These are phyloP conservation scores for Poeciliopsis turrubarensis DNA, from an alignment of 2,113 vertebrate genomes.

Conservation along the genomic window DNA sequence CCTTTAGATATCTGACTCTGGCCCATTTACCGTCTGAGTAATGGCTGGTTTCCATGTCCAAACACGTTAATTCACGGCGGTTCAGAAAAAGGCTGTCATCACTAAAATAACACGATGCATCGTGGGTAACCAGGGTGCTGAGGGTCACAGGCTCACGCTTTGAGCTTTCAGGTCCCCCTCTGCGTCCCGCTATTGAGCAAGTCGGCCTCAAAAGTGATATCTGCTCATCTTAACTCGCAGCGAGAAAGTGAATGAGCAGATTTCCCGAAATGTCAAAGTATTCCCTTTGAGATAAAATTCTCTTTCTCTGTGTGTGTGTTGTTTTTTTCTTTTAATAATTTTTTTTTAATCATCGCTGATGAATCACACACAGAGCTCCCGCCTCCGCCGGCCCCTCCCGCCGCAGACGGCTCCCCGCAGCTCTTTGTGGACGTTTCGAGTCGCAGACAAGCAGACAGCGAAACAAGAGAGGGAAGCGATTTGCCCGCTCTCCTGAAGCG, in stretches of 20 bases:
- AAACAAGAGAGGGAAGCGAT: conserved; percentile 67
- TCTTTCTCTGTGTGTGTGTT: background rate
- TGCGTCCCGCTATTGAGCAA: conserved; percentile 6
- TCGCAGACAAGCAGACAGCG: conserved; percentile 71
- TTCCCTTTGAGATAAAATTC: background rate
- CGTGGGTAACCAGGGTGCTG: conserved; percentile 2
- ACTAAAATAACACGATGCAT: conserved; percentile 1
- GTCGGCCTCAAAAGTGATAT: background rate
- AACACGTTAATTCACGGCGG: background rate
- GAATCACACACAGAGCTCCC: conserved; percentile 82
- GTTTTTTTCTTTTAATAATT: too few species aligned
- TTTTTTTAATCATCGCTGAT: conserved; percentile 26
- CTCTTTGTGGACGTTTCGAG: conserved; percentile 68
- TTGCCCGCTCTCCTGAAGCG: conserved; percentile 40
- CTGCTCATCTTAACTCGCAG: background rate
- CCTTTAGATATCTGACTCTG: too few species aligned
- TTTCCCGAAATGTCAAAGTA: conserved; percentile 22
- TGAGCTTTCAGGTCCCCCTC: background rate
- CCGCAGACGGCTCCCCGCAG: conserved; percentile 72
- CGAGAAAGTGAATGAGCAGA: background rate
- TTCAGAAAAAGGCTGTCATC: background rate
- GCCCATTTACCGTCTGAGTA: too few species aligned
- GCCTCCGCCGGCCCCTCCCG: conserved; percentile 86
- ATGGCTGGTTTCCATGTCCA: background rate
- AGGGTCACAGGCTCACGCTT: background rate